Evolutionary conservation across 2,113 vertebrate species (phyloP).

Genomic region (Leptobrachium ailaonicum): DNA sequence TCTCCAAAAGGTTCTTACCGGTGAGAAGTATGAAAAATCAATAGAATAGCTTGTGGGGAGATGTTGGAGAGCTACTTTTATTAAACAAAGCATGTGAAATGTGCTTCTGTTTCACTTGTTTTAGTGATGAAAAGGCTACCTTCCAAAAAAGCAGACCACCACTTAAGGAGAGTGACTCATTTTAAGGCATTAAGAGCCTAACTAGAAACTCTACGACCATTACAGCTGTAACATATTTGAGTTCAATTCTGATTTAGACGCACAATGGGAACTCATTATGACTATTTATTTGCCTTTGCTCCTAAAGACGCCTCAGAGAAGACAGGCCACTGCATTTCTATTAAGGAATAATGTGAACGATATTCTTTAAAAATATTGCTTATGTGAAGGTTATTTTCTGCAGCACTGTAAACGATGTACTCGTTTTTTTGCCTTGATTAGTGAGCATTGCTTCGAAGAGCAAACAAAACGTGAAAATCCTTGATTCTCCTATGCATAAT

Average conservation of each 20-base stretch:
- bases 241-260: neutral
- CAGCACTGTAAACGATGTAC: too few relatives aligned
- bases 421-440: too few relatives aligned
- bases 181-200: neutral
- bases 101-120: slow-evolving; percentile 28
- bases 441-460: too few relatives aligned
- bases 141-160: slow-evolving; percentile 4
- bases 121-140: slow-evolving; percentile 7
- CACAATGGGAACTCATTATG: neutral
- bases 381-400: too few relatives aligned
- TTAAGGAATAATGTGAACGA: neutral
- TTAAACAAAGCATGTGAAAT: slow-evolving; percentile 31
- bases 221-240: neutral
- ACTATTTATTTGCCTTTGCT: slow-evolving; percentile 1
- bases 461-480: too few relatives aligned
- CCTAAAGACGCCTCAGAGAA: neutral
- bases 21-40: slow-evolving; percentile 27
- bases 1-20: slow-evolving; percentile 23
- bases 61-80: slow-evolving; percentile 31
- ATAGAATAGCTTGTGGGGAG: slow-evolving; percentile 35
- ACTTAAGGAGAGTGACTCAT: slow-evolving; percentile 7
- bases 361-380: too few relatives aligned
- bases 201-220: slow-evolving; percentile 3
- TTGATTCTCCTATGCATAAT: too few relatives aligned
- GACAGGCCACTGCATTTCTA: neutral